Base-by-base conservation (phyloP, 2,797 vertebrate genomes). In the Pygocentrus nattereri region DNA sequence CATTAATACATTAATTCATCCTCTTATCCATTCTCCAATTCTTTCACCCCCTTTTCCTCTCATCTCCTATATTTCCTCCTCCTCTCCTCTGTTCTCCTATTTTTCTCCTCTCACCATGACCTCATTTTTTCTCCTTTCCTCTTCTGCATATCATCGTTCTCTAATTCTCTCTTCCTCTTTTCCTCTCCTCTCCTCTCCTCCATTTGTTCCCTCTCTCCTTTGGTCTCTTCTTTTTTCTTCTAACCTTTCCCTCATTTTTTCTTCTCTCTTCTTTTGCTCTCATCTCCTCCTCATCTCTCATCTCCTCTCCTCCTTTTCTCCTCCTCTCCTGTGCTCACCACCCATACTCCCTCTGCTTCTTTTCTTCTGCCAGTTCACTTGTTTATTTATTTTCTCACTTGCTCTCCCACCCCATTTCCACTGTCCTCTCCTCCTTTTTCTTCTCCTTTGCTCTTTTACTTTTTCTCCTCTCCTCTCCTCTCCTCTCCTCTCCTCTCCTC, bases 401-500 rank as follows among this genome's bases (percentile, higher is more conserved):
- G 82, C 62, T 13, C 61, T 62, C 81, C 75, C 74, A 83, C 86
- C 85, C 87, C 80, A 83, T 83, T n/a, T n/a, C n/a, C 25, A 12
- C 15, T 30, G 4, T 30, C 6, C 21, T 11, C 4, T 65, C 30
- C 2, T 18, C 13, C 1, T 69, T n/a, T 19, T 41, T 2, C 12
- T 79, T 69, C 64, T 83, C 86, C 61, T 71, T 27, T 13, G 49
- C n/a, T 44, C 6, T 18, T 49, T 76, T 74, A 58, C 59, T 72
- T 61, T 76, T 85, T 86, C 65, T 78, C 78, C 70, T 84, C 77
- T 82, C 80, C 72, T 50, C 80, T 86, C 62, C 8, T 8, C 54
- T 31, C 16, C 11, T 38, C 56, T 64, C 49, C 31, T 73, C 62
- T 81, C 70, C 85, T 88, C 88, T 90, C 85, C 89, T 91, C 88